These are phyloP conservation scores for Scaptomyza reducta DNA, from an alignment of 2,888 invertebrate genomes.

Conservation along the genomic window DNA sequence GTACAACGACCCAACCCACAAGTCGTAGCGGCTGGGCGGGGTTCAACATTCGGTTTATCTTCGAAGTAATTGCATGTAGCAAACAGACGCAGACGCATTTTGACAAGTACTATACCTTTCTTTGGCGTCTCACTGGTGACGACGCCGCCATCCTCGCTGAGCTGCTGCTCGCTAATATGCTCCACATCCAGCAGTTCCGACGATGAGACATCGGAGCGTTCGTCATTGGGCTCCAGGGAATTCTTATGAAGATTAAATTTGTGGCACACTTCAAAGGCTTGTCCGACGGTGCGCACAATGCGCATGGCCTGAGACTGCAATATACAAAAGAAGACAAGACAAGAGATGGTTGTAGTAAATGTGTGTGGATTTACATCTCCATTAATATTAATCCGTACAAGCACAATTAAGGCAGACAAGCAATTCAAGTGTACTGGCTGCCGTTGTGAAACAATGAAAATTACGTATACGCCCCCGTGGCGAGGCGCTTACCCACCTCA, in stretches of 20 bases:
- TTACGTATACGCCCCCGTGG: slow-evolving; percentile 56
- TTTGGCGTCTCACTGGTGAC: slow-evolving; percentile 83
- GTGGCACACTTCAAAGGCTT: slow-evolving; percentile 99
- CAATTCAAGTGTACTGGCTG: slow-evolving; percentile 26
- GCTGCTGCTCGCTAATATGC: slow-evolving; percentile 83
- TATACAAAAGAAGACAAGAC: slow-evolving; percentile 36
- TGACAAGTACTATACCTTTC: slow-evolving; percentile 85
- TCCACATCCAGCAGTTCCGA: slow-evolving; percentile 84
- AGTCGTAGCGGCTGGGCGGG: neutral
- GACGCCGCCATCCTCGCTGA: slow-evolving; percentile 85
- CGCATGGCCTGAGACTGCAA: slow-evolving; percentile 98
- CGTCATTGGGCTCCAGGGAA: slow-evolving; percentile 84
- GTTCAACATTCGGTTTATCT: slow-evolving; percentile 41
- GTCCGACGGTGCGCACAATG: slow-evolving; percentile 98
- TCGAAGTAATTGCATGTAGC: slow-evolving; percentile 26
- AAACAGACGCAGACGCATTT: neutral
- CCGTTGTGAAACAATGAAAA: slow-evolving; percentile 28
- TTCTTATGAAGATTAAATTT: slow-evolving; percentile 90
- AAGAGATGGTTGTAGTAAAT: slow-evolving; percentile 8
- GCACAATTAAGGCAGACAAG: slow-evolving; percentile 37
- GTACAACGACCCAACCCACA: slow-evolving; percentile 40
- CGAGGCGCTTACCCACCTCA: slow-evolving; percentile 52
- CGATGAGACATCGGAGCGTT: slow-evolving; percentile 84
- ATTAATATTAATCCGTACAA: slow-evolving; percentile 53
- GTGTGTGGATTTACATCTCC: slow-evolving; percentile 15